A percentile compares a stretch with the other conserved stretches of the same genome.
phyloP scores from a whole-genome alignment of 2,888 invertebrate genomes.

The Mesochorus sp. region DNA sequence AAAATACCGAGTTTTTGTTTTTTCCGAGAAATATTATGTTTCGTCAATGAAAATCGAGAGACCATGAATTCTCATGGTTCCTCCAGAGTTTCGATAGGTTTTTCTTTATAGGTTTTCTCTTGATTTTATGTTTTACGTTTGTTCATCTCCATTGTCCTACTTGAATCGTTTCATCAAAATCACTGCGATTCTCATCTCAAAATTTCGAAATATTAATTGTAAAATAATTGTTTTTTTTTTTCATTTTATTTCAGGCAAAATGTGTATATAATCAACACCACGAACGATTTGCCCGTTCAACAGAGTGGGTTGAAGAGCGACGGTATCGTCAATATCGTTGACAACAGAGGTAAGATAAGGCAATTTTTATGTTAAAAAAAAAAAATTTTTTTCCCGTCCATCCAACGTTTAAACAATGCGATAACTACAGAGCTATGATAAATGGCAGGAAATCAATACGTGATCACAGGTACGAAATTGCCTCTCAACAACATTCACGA shows the following conservation, averaged over 20 bases:
- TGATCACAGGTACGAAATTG: conserved; percentile 59
- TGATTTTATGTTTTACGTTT: too few species aligned
- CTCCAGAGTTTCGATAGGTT: too few species aligned
- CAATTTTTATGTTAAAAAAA: neutral
- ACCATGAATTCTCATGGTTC: too few species aligned
- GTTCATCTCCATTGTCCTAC: too few species aligned
- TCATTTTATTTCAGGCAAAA: conserved; percentile 76
- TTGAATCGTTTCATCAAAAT: too few species aligned
- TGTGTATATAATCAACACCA: conserved; percentile 78
- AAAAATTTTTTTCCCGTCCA: neutral
- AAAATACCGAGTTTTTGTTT: too few species aligned
- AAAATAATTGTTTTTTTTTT: conserved; percentile 28
- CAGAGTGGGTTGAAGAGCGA: conserved; percentile 66
- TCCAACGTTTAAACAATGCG: neutral
- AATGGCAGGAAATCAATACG: conserved; percentile 58
- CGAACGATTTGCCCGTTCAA: conserved; percentile 62
- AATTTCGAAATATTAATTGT: too few species aligned
- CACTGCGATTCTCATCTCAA: too few species aligned
- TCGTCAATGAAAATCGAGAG: too few species aligned
- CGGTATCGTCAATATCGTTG: conserved; percentile 63
- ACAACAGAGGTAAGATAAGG: conserved; percentile 70
- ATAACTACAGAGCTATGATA: conserved; percentile 25
- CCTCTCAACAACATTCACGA: conserved; percentile 49
- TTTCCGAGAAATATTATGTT: too few species aligned
- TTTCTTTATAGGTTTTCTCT: too few species aligned